These are phyloP conservation scores for Brenthis daphne DNA, from an alignment of 2,888 invertebrate genomes.

Conservation along the genomic window DNA sequence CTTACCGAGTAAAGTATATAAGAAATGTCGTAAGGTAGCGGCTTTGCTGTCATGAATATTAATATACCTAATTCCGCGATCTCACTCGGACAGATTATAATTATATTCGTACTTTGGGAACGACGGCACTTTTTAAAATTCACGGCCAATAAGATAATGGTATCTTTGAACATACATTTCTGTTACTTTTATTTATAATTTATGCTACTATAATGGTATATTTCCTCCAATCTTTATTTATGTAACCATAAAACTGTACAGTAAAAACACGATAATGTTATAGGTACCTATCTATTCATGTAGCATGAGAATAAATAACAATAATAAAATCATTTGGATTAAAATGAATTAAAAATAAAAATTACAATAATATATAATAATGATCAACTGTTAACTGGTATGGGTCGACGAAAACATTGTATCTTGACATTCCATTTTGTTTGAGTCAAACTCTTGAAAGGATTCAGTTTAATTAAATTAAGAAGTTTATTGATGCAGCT, in stretches of 20 bases:
- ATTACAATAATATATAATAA: neutral
- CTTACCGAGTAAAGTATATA: slow-evolving; percentile 16
- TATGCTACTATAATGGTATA: neutral
- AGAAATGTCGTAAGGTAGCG: slow-evolving; percentile 6
- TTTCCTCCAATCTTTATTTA: neutral
- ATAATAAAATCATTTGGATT: too few relatives aligned
- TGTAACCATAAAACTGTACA: neutral
- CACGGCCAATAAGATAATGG: neutral
- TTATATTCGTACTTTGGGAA: neutral
- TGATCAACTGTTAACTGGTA: slow-evolving; percentile 8
- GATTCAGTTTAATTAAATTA: slow-evolving; percentile 69
- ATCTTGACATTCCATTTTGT: slow-evolving; percentile 15
- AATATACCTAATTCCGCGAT: neutral
- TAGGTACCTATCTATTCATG: too few relatives aligned
- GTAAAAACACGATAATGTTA: too few relatives aligned
- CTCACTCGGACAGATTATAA: neutral
- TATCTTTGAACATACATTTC: neutral
- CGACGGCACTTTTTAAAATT: neutral
- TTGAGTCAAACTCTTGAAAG: slow-evolving; percentile 44
- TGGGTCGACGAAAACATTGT: slow-evolving; percentile 17
- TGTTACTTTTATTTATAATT: neutral
- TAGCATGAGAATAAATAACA: too few relatives aligned
- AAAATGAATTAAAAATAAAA: too few relatives aligned
- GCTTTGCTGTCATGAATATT: slow-evolving; percentile 3
- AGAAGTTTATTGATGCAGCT: slow-evolving; percentile 60